Evolutionary conservation across 2,797 vertebrate species (phyloP).

Genomic region (Hephaestus fuliginosus): DNA sequence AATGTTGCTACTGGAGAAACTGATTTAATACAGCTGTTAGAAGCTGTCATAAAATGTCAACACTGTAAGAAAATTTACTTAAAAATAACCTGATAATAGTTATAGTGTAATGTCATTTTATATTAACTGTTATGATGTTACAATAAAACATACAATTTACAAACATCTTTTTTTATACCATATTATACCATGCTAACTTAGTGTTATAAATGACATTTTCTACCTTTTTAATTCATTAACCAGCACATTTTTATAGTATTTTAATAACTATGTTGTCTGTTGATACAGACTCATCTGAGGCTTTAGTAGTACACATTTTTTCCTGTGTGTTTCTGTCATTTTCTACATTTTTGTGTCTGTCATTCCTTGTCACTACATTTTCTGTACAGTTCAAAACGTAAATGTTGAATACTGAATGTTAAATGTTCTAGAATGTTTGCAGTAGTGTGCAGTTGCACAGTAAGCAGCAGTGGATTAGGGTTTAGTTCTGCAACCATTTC

Average conservation of each 20-base stretch:
- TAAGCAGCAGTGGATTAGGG: background rate
- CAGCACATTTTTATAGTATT: background rate
- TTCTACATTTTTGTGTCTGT: constrained; percentile 2
- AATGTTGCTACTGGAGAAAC: constrained; percentile 24
- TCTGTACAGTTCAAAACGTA: background rate
- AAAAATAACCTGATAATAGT: background rate
- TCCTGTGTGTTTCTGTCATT: background rate
- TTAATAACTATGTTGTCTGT: background rate
- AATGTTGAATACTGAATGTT: background rate
- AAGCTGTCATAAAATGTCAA: background rate
- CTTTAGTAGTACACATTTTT: background rate
- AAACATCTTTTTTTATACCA: background rate
- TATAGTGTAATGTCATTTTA: background rate
- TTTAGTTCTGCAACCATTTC: constrained; percentile 7
- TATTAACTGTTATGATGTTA: too few species aligned
- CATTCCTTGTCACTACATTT: background rate
- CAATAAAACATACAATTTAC: background rate
- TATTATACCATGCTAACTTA: background rate
- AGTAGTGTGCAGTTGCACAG: too few species aligned
- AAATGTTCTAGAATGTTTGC: background rate
- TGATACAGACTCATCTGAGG: constrained; percentile 33
- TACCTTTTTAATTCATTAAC: background rate
- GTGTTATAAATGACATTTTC: background rate
- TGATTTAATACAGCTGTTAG: constrained; percentile 11
- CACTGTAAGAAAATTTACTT: background rate